phyloP scores from a whole-genome alignment of 2,888 invertebrate species.

The Caenorhabditis doughertyi region DNA sequence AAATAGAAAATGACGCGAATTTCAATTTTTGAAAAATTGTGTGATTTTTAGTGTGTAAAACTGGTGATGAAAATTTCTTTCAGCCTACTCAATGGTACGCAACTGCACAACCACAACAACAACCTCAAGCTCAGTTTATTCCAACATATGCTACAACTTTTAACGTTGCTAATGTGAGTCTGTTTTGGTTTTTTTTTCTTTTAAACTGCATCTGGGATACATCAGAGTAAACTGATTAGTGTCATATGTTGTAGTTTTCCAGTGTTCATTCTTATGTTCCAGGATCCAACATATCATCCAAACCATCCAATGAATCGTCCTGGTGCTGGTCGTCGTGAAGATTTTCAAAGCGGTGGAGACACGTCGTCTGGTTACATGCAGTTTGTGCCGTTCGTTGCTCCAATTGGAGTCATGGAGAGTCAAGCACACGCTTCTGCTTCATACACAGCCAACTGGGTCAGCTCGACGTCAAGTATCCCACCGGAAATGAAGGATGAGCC shows the following conservation, averaged over 20 bases:
- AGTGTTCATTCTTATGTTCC: background rate
- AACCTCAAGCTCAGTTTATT: slow-evolving; percentile 34
- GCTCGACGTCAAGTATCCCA: slow-evolving; percentile 77
- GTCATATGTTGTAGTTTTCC: background rate
- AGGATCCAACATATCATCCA: slow-evolving; percentile 57
- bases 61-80: background rate
- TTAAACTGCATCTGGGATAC: background rate
- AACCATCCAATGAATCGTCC: slow-evolving; percentile 51
- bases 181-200: background rate
- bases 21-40: too few relatives aligned
- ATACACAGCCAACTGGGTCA: slow-evolving; percentile 80
- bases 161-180: slow-evolving; percentile 55
- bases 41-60: too few relatives aligned
- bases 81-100: slow-evolving; percentile 38
- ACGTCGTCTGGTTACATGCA: slow-evolving; percentile 37
- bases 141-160: slow-evolving; percentile 58
- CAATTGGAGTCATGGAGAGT: slow-evolving; percentile 64
- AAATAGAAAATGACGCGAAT: too few relatives aligned
- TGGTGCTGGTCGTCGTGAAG: slow-evolving; percentile 21
- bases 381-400: slow-evolving; percentile 46
- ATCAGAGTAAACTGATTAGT: slow-evolving; percentile 4
- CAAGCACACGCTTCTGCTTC: slow-evolving; percentile 70
- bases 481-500: slow-evolving; percentile 77
- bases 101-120: slow-evolving; percentile 24
- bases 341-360: slow-evolving; percentile 40